Percentiles rank a stretch among this genome's conserved stretches.
Evolutionary conservation across 2,113 vertebrate genomes (phyloP).

Genomic region (Mirza zaza): DNA sequence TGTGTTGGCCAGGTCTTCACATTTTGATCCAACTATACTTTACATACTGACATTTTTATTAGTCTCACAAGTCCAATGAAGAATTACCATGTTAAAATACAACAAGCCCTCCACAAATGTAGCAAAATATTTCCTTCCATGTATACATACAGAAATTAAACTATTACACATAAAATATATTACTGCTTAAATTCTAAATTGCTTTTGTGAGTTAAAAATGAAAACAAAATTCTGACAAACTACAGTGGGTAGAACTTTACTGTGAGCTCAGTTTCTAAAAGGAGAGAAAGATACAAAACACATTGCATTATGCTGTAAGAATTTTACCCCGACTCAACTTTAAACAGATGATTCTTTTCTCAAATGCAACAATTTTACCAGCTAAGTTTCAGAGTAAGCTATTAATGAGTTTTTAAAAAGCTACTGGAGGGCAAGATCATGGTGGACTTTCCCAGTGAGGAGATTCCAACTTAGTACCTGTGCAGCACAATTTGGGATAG

Average conservation of each 20-base stretch:
- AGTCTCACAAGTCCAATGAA: background rate
- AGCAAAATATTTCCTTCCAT: background rate
- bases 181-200: background rate
- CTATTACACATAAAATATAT: background rate
- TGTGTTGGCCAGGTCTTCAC: background rate
- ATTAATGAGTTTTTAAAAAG: conserved; percentile 19
- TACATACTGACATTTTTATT: background rate
- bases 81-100: conserved; percentile 6
- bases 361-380: background rate
- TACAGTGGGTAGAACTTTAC: background rate
- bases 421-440: background rate
- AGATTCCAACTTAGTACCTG: background rate
- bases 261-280: background rate
- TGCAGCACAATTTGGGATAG: background rate
- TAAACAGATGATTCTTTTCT: background rate
- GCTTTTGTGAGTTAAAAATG: background rate
- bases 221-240: background rate
- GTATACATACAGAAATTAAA: background rate
- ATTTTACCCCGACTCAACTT: background rate
- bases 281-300: background rate
- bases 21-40: background rate
- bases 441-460: background rate
- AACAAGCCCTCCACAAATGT: background rate
- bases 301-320: background rate
- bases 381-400: background rate